Percentiles rank a stretch among this genome's conserved stretches.
Conservation (phyloP, 2,888 invertebrate genomes). For the Dromius quadrimaculatus region DNA sequence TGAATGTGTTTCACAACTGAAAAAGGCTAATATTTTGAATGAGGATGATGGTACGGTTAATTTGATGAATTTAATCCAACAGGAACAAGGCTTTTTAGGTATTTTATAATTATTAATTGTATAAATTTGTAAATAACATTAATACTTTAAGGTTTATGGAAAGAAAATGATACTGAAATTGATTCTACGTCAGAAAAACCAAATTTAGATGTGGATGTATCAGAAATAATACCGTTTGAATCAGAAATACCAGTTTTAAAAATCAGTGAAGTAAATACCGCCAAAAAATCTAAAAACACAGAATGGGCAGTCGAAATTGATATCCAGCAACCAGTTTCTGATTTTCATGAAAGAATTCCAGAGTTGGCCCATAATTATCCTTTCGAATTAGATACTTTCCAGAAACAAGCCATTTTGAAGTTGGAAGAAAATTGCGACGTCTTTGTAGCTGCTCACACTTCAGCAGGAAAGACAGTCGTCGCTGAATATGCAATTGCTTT, state of each 20-base stretch:
- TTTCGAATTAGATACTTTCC: slow-evolving; percentile 96
- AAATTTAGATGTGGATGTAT: slow-evolving; percentile 55
- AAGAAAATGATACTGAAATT: slow-evolving; percentile 62
- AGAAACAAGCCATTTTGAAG: slow-evolving; percentile 95
- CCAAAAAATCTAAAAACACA: slow-evolving; percentile 68
- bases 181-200: not conserved
- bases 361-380: slow-evolving; percentile 87
- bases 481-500: slow-evolving; percentile 99
- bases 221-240: slow-evolving; percentile 63
- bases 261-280: slow-evolving; percentile 71
- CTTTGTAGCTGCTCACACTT: slow-evolving; percentile 99
- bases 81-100: slow-evolving; percentile 73
- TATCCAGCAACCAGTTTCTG: slow-evolving; percentile 81
- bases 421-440: slow-evolving; percentile 95
- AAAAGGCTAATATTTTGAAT: slow-evolving; percentile 61
- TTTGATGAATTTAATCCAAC: slow-evolving; percentile 73
- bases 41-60: slow-evolving; percentile 67
- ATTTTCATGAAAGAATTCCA: slow-evolving; percentile 85
- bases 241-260: slow-evolving; percentile 73
- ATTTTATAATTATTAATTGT: slow-evolving; percentile 44
- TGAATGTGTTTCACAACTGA: slow-evolving; percentile 58
- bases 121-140: not conserved
- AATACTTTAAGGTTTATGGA: slow-evolving; percentile 66
- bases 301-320: slow-evolving; percentile 93
- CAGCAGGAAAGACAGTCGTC: slow-evolving; percentile 98